A percentile compares a stretch with the other conserved stretches of the same genome.
phyloP scores from a whole-genome alignment of 2,113 vertebrate species.

The Pangasianodon hypophthalmus region DNA sequence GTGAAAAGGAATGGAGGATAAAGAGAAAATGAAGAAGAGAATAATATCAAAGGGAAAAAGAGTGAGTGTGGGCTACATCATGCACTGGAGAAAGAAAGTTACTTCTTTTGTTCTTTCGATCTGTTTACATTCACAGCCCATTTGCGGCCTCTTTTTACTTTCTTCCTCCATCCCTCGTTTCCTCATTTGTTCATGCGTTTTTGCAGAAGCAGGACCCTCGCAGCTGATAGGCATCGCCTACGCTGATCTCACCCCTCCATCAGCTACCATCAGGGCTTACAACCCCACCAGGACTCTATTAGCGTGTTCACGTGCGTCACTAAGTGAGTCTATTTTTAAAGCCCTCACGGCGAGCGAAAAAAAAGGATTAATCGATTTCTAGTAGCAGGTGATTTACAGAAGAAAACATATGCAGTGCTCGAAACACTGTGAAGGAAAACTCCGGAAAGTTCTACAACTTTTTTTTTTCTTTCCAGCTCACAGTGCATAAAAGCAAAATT shows the following conservation, averaged over 20 bases:
- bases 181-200: not conserved
- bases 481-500: constrained; percentile 18
- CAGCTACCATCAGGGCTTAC: not conserved
- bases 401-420: not conserved
- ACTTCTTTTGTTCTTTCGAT: not conserved
- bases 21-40: constrained; percentile 55
- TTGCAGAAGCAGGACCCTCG: not conserved
- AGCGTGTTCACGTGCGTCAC: not conserved
- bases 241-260: not conserved
- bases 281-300: not conserved
- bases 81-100: not conserved
- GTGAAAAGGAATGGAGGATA: constrained; percentile 35
- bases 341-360: not conserved
- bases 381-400: not conserved
- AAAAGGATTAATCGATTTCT: not conserved
- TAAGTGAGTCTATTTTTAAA: not conserved
- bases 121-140: constrained; percentile 6
- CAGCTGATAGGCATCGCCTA: not conserved
- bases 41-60: constrained; percentile 57
- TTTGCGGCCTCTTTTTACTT: not conserved
- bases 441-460: constrained; percentile 11
- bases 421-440: not conserved
- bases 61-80: not conserved
- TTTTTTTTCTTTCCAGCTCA: not conserved
- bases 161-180: not conserved